phyloP scores from a whole-genome alignment of 2,797 vertebrate species.

The Karalla daura region DNA sequence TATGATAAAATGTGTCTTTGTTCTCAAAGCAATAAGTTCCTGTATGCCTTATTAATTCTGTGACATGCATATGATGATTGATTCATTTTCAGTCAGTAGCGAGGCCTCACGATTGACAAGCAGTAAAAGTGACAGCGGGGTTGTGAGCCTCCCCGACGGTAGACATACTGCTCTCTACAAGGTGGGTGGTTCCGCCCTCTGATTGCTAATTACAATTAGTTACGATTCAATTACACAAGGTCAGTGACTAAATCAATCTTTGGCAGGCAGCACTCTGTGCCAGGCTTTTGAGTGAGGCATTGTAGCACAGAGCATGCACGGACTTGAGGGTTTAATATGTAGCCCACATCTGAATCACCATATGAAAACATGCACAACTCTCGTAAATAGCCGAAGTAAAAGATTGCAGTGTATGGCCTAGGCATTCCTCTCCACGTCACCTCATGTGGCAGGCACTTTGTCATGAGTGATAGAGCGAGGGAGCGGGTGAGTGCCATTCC shows the following conservation, averaged over 20 bases:
- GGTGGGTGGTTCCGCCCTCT: conserved; percentile 68
- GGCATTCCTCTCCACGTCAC: conserved; percentile 24
- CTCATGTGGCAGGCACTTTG: conserved; percentile 44
- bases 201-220: conserved; percentile 82
- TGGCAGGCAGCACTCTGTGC: conserved; percentile 44
- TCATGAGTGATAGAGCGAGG: conserved; percentile 56
- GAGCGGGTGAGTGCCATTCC: conserved; percentile 10
- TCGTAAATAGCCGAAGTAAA: conserved; percentile 27
- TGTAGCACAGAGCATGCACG: conserved; percentile 16
- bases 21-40: conserved; percentile 17
- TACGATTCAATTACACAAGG: conserved; percentile 79
- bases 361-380: conserved; percentile 22
- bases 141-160: conserved; percentile 38
- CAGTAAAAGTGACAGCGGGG: conserved; percentile 49
- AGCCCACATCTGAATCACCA: conserved; percentile 21
- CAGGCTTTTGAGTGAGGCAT: conserved; percentile 45
- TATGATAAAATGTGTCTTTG: conserved; percentile 15
- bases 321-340: conserved; percentile 34
- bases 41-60: conserved; percentile 37
- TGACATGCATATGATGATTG: conserved; percentile 34
- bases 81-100: conserved; percentile 37
- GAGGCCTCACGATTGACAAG: conserved; percentile 37
- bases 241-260: conserved; percentile 78
- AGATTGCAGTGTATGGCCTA: conserved; percentile 23
- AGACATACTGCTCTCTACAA: conserved; percentile 63